Conservation (phyloP, 2,888 invertebrate genomes). For the Noctua pronuba region DNA sequence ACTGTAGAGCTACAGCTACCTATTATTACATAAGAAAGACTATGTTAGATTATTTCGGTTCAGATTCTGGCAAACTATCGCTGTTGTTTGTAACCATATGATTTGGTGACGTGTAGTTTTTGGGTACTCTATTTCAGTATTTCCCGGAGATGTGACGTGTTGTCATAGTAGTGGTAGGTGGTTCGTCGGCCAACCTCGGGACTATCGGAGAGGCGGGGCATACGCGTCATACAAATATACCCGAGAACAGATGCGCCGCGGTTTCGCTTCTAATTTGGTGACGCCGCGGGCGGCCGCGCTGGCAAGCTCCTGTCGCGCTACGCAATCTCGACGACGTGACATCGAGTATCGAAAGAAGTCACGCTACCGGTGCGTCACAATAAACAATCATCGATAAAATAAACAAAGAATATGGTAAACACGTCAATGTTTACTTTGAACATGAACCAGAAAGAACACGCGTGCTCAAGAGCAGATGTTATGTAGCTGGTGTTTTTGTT, state of each 20-base stretch:
- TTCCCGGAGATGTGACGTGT: slow-evolving; percentile 74
- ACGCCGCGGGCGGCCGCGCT: slow-evolving; percentile 75
- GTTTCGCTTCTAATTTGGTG: slow-evolving; percentile 88
- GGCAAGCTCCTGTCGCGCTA: slow-evolving; percentile 68
- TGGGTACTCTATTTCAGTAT: slow-evolving; percentile 74
- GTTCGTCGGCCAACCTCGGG: slow-evolving; percentile 76
- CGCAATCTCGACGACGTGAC: slow-evolving; percentile 77
- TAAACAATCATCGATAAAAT: slow-evolving; percentile 58
- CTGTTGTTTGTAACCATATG: slow-evolving; percentile 67
- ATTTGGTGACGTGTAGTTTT: slow-evolving; percentile 67
- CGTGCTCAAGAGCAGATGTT: slow-evolving; percentile 36
- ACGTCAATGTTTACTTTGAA: slow-evolving; percentile 72
- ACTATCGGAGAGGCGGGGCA: slow-evolving; percentile 81
- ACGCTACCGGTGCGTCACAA: slow-evolving; percentile 71
- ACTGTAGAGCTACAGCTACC: slow-evolving; percentile 25
- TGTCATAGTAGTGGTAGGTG: slow-evolving; percentile 72
- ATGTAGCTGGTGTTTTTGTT: slow-evolving; percentile 32
- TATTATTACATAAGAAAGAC: slow-evolving; percentile 55
- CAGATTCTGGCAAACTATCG: slow-evolving; percentile 65
- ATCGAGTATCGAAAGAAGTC: slow-evolving; percentile 58
- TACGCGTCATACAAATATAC: slow-evolving; percentile 82
- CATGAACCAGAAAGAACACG: slow-evolving; percentile 50
- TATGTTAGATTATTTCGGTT: slow-evolving; percentile 58
- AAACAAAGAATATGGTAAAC: slow-evolving; percentile 68
- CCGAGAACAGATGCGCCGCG: slow-evolving; percentile 71